These are phyloP conservation scores for Drosophila ficusphila DNA, from an alignment of 1,140 invertebrate species.

Conservation along the genomic window DNA sequence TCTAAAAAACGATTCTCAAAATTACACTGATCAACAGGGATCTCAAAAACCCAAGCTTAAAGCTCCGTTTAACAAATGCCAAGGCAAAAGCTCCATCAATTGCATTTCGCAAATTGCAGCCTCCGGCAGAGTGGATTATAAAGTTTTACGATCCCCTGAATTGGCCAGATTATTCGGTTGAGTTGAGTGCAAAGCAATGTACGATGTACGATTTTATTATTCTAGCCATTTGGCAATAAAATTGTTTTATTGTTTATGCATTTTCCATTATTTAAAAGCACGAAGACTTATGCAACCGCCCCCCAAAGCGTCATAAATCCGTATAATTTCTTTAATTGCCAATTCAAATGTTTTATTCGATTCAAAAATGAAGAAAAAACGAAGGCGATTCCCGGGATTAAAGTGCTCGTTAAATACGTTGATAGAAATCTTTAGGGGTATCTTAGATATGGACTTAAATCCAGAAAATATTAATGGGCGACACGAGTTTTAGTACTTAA, in stretches of 20 bases:
- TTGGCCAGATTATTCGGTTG: slow-evolving; percentile 61
- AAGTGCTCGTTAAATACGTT: not conserved
- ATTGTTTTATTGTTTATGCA: slow-evolving; percentile 59
- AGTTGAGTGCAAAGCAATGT: slow-evolving; percentile 74
- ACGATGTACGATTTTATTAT: slow-evolving; percentile 39
- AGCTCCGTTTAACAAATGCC: slow-evolving; percentile 21
- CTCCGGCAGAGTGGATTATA: slow-evolving; percentile 27
- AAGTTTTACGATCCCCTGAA: slow-evolving; percentile 44
- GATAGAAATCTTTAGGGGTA: not conserved
- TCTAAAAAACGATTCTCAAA: not conserved
- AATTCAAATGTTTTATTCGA: slow-evolving; percentile 3
- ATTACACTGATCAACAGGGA: slow-evolving; percentile 9
- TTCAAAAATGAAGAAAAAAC: not conserved
- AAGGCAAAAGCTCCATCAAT: slow-evolving; percentile 12
- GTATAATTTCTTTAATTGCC: slow-evolving; percentile 24
- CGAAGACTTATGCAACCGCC: slow-evolving; percentile 52
- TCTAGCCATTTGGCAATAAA: slow-evolving; percentile 60
- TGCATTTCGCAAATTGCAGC: slow-evolving; percentile 36
- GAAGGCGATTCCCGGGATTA: slow-evolving; percentile 5
- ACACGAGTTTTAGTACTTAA: not conserved
- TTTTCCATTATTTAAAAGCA: slow-evolving; percentile 32
- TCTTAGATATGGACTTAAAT: not conserved
- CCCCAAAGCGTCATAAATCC: slow-evolving; percentile 6
- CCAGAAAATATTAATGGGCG: not conserved
- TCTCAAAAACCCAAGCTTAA: slow-evolving; percentile 14